phyloP scores from a whole-genome alignment of 2,113 vertebrate species.

The Isichthys henryi region DNA sequence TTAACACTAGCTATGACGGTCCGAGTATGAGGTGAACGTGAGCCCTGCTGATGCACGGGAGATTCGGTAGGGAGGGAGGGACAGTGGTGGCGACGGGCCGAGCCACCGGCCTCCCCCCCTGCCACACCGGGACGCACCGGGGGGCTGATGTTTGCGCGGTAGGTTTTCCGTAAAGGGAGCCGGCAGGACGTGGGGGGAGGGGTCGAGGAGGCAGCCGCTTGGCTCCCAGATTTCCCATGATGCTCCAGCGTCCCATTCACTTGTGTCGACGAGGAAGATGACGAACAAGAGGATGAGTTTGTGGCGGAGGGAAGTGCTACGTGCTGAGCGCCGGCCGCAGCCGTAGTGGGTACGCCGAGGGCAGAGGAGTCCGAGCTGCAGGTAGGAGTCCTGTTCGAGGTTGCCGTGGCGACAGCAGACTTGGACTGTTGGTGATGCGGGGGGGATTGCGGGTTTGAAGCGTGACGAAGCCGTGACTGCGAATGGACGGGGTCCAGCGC shows the following conservation, averaged over 20 bases:
- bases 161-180: constrained; percentile 80
- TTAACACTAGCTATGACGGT: constrained; percentile 68
- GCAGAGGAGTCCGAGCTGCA: not conserved
- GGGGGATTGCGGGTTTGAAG: not conserved
- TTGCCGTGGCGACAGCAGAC: constrained; percentile 34
- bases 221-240: constrained; percentile 39
- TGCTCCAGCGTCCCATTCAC: constrained; percentile 81
- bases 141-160: constrained; percentile 74
- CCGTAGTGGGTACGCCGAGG: not conserved
- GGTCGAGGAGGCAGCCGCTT: constrained; percentile 49
- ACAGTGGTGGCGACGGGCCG: constrained; percentile 24
- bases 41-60: constrained; percentile 31
- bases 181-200: constrained; percentile 65
- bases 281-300: constrained; percentile 27
- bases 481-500: constrained; percentile 82
- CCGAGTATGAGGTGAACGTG: constrained; percentile 40
- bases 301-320: constrained; percentile 37
- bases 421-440: not conserved
- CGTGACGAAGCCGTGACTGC: constrained; percentile 21
- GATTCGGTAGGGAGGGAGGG: constrained; percentile 33
- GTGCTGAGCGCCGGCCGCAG: constrained; percentile 26
- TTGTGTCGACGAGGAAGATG: constrained; percentile 46
- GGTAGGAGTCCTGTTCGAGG: constrained; percentile 20
- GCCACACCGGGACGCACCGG: constrained; percentile 60
- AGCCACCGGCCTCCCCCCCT: constrained; percentile 49